phyloP scores from a whole-genome alignment of 2,797 vertebrate species.

The Sebastes flavidus region DNA sequence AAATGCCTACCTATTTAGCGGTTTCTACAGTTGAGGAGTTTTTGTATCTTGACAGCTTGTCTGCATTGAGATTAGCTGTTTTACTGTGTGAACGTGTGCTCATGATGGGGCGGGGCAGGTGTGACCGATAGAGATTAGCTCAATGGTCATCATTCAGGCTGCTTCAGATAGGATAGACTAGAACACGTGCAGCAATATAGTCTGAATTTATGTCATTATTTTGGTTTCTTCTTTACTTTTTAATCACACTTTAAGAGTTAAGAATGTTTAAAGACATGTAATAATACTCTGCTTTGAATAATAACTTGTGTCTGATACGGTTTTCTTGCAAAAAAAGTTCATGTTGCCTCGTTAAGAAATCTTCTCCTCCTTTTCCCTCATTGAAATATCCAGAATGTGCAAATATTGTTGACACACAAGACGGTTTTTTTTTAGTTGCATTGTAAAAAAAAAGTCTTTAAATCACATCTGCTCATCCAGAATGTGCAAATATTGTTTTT shows the following conservation, averaged over 20 bases:
- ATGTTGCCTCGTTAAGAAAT: neutral
- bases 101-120: slow-evolving; percentile 57
- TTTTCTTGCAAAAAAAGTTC: neutral
- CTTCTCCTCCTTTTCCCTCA: neutral
- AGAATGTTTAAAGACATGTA: neutral
- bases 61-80: slow-evolving; percentile 4
- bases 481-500: neutral
- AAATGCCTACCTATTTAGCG: neutral
- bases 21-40: neutral
- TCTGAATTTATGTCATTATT: neutral
- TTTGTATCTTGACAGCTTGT: slow-evolving; percentile 7
- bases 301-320: neutral
- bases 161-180: neutral
- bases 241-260: neutral
- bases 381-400: neutral
- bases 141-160: neutral
- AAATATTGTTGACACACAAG: neutral
- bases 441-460: neutral
- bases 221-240: neutral
- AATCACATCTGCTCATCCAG: neutral
- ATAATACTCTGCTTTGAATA: neutral
- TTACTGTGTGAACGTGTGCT: neutral
- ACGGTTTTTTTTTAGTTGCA: neutral
- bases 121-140: slow-evolving; percentile 62
- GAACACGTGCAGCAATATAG: neutral